Conservation (phyloP, 2,888 invertebrate species). For the Erebia aethiops region DNA sequence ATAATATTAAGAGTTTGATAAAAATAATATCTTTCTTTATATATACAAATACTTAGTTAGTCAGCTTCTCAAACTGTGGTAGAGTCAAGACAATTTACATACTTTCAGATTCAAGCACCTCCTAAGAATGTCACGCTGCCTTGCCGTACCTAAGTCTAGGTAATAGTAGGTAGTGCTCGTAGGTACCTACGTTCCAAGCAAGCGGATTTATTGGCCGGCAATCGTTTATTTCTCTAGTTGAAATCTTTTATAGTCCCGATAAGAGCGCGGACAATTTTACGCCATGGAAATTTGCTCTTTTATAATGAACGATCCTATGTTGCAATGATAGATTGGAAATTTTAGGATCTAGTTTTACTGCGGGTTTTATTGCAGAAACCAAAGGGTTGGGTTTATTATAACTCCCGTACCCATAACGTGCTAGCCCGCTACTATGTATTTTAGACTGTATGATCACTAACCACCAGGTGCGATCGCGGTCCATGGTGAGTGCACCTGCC, state of each 20-base stretch:
- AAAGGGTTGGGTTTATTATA: too few species aligned
- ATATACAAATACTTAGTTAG: too few species aligned
- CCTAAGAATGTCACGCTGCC: not conserved
- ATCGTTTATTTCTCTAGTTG: slow-evolving; percentile 51
- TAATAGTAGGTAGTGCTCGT: not conserved
- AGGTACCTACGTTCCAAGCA: slow-evolving; percentile 5
- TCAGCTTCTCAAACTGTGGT: too few species aligned
- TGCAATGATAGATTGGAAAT: slow-evolving; percentile 34
- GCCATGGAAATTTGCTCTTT: slow-evolving; percentile 58
- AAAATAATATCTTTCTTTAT: too few species aligned
- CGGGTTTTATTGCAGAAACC: not conserved
- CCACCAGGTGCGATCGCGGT: too few species aligned
- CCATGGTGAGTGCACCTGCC: too few species aligned
- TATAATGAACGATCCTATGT: slow-evolving; percentile 51
- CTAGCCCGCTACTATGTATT: too few species aligned
- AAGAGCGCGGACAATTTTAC: slow-evolving; percentile 72
- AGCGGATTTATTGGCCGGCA: slow-evolving; percentile 50
- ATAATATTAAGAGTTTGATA: too few species aligned
- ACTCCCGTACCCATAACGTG: too few species aligned
- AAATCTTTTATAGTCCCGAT: slow-evolving; percentile 66
- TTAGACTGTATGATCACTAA: too few species aligned
- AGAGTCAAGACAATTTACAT: too few species aligned
- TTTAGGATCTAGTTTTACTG: slow-evolving; percentile 17
- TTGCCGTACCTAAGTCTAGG: too few species aligned
- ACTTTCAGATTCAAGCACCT: not conserved